phyloP scores from a whole-genome alignment of 2,113 vertebrate genomes.

The Amphiprion ocellaris region DNA sequence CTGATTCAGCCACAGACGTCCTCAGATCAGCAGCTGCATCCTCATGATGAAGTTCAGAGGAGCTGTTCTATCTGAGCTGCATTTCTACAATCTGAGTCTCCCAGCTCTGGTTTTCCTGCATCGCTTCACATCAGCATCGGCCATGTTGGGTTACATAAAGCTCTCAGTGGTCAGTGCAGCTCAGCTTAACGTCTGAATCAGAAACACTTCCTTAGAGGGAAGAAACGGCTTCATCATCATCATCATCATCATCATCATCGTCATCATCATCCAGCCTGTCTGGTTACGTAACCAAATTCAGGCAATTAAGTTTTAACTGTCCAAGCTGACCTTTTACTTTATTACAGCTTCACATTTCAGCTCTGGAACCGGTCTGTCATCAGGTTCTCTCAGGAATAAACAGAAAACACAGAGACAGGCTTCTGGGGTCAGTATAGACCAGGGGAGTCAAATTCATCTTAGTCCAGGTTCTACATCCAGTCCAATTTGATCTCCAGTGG shows the following conservation, averaged over 20 bases:
- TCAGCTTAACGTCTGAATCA: constrained; percentile 45
- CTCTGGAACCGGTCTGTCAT: not conserved
- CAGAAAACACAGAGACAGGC: not conserved
- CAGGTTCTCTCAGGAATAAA: not conserved
- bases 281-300: constrained; percentile 58
- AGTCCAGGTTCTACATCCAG: too few species aligned
- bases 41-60: constrained; percentile 2
- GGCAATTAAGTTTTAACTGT: constrained; percentile 65
- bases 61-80: not conserved
- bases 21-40: constrained; percentile 24
- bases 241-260: not conserved
- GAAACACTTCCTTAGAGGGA: constrained; percentile 31
- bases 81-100: not conserved
- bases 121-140: constrained; percentile 21
- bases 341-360: constrained; percentile 38
- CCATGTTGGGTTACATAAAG: constrained; percentile 73
- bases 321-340: constrained; percentile 70
- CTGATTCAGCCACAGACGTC: constrained; percentile 16
- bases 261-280: not conserved
- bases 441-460: too few species aligned
- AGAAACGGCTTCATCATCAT: constrained; percentile 7
- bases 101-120: constrained; percentile 15
- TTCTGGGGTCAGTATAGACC: too few species aligned
- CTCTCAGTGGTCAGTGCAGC: constrained; percentile 9
- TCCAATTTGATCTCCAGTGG: too few species aligned